phyloP scores from a whole-genome alignment of 2,113 vertebrate species.

The Geococcyx californianus region DNA sequence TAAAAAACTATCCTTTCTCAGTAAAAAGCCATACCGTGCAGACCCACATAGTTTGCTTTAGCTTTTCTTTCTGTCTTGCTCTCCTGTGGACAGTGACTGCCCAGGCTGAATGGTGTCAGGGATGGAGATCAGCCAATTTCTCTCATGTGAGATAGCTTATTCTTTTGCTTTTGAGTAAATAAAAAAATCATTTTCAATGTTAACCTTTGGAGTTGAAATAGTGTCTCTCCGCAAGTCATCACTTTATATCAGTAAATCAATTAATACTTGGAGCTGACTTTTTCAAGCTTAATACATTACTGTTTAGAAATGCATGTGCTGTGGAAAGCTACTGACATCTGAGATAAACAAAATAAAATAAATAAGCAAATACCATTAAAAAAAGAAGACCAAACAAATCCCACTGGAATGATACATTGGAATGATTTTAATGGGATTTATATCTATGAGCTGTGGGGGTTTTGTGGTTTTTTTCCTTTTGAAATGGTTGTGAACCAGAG shows the following conservation, averaged over 20 bases:
- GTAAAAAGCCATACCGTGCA: neutral
- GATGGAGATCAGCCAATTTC: neutral
- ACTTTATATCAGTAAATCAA: neutral
- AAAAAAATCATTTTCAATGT: neutral
- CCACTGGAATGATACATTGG: neutral
- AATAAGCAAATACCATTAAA: neutral
- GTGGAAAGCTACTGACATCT: neutral
- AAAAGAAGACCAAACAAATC: slow-evolving; percentile 7
- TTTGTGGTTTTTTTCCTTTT: slow-evolving; percentile 3
- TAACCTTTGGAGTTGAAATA: neutral
- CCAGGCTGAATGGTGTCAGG: neutral
- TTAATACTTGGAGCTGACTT: neutral
- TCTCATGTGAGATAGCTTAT: neutral
- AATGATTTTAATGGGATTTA: slow-evolving; percentile 42
- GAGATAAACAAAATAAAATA: neutral
- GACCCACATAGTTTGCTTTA: neutral
- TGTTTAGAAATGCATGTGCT: neutral
- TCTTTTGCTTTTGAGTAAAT: slow-evolving; percentile 9
- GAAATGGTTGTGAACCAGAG: slow-evolving; percentile 58
- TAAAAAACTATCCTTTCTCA: neutral
- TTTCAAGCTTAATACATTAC: neutral
- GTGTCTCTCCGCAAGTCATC: neutral
- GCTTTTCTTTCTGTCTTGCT: neutral
- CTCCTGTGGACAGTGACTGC: neutral
- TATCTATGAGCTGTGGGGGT: neutral